Conservation (phyloP, 1,140 invertebrate species). For the Medauroidea extradentata region DNA sequence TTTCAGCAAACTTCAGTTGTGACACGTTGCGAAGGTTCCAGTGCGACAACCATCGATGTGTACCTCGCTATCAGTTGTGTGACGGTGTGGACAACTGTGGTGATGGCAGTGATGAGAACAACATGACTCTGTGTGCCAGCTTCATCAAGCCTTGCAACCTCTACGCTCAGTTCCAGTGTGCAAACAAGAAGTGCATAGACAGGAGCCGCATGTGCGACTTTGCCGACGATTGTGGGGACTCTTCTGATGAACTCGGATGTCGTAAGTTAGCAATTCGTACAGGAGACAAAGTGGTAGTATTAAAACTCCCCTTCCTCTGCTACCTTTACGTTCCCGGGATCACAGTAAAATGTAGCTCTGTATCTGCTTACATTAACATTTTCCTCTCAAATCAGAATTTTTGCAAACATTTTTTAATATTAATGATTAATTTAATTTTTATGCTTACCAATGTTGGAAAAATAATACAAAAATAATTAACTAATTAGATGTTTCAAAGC, state of each 20-base stretch:
- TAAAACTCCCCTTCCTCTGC: no score
- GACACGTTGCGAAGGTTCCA: slow-evolving; percentile 76
- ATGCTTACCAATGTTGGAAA: no score
- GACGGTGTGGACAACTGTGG: slow-evolving; percentile 88
- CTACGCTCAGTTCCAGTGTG: slow-evolving; percentile 77
- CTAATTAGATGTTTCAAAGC: no score
- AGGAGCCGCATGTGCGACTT: slow-evolving; percentile 77
- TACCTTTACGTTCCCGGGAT: no score
- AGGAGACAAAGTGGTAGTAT: no score
- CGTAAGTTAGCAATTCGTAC: no score
- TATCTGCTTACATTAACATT: no score
- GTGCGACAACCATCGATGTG: slow-evolving; percentile 84
- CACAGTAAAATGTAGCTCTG: no score
- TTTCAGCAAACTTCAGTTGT: slow-evolving; percentile 71
- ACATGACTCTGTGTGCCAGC: slow-evolving; percentile 78
- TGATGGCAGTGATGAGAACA: slow-evolving; percentile 90
- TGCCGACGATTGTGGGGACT: slow-evolving; percentile 74
- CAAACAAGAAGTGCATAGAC: slow-evolving; percentile 86
- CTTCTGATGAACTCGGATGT: slow-evolving; percentile 86
- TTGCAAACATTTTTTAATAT: no score
- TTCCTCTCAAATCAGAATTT: no score
- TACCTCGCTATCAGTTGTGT: slow-evolving; percentile 76
- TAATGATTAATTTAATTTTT: no score
- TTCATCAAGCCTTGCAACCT: slow-evolving; percentile 67
- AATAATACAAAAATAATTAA: no score